Base-by-base conservation (phyloP, 2,888 invertebrate species). In the Drosophila setosimentum region DNA sequence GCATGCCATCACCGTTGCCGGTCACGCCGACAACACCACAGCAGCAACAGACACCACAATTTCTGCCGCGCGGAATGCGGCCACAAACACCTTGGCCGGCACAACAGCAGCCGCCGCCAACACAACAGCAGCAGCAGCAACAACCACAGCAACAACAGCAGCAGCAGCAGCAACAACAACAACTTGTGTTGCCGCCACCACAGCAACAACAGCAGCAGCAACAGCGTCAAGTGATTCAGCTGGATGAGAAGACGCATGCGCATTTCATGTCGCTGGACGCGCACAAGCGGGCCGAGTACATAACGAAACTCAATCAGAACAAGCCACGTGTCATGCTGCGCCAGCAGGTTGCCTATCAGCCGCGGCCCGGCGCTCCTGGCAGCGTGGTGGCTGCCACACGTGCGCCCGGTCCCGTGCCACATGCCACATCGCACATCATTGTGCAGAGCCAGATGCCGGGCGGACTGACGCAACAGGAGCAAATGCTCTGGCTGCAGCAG, bases 171-270 rank as follows among this genome's bases (percentile, higher is more conserved):
- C 87, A 82, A 24, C 32, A 32, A 33, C 82, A 86, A 10, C 87
- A 94, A 60, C 87, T 90, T 13, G 77, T 91, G 32, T 81, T 85
- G 68, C 87, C 72, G 33, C 87, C 78, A n/a, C 89, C 78, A 8
- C 85, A 71, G 27, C 86, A 82, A 32, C 92, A 57, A 42, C 57
- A 57, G 49, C 94, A 94, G 5, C 94, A 94, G 76, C 77, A 77
- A 42, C 77, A 76, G 35, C 94, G 96, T 0, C 97, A 97, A 89
- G 94, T 96, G 67, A 97, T 97, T 70, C 97, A 97, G 80, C 92
- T 97, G 80, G 97, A 97, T 83, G 96, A 96, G 0, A 96, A 97
- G 83, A 97, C 97, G 0, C 97, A 97, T 91, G 96, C 97, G 16
- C 96, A 97, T 83, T 93, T 97, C 53, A 97, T 97, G 90, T 97